Conservation (phyloP, 2,888 invertebrate genomes). For the Drosophila fungiperda region DNA sequence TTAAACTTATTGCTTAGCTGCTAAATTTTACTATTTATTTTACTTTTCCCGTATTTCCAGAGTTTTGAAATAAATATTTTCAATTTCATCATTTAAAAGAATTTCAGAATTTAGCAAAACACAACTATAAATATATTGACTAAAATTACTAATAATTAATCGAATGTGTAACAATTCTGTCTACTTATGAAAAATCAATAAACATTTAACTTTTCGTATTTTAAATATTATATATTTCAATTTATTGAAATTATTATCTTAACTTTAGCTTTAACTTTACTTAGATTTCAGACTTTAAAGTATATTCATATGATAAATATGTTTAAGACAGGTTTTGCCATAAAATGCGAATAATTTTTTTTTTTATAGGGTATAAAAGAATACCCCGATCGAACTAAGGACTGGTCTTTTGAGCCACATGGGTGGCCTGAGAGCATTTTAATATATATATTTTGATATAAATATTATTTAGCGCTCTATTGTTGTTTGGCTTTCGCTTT, state of each 20-base stretch:
- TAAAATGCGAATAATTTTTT: background rate
- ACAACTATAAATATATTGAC: background rate
- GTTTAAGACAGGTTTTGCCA: too few species aligned
- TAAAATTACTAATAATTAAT: background rate
- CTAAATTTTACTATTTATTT: background rate
- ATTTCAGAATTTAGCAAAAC: background rate
- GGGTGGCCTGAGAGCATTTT: conserved; percentile 49
- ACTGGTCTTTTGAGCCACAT: conserved; percentile 53
- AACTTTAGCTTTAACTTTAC: too few species aligned
- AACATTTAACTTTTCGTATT: background rate
- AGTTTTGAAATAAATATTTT: background rate
- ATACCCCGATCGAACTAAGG: background rate
- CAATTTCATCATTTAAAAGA: background rate
- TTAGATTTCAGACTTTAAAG: background rate
- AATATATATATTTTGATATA: conserved; percentile 61
- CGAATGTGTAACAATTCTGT: background rate
- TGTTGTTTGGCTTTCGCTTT: conserved; percentile 66
- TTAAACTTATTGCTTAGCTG: background rate
- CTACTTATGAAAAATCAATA: background rate
- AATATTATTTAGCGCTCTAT: conserved; percentile 72
- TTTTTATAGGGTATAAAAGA: conserved; percentile 26
- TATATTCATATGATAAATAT: background rate
- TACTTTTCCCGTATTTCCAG: background rate
- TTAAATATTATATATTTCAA: background rate
- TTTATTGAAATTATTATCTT: background rate